These are phyloP conservation scores for Pleuronectes platessa DNA, from an alignment of 2,113 vertebrate genomes.

Conservation along the genomic window DNA sequence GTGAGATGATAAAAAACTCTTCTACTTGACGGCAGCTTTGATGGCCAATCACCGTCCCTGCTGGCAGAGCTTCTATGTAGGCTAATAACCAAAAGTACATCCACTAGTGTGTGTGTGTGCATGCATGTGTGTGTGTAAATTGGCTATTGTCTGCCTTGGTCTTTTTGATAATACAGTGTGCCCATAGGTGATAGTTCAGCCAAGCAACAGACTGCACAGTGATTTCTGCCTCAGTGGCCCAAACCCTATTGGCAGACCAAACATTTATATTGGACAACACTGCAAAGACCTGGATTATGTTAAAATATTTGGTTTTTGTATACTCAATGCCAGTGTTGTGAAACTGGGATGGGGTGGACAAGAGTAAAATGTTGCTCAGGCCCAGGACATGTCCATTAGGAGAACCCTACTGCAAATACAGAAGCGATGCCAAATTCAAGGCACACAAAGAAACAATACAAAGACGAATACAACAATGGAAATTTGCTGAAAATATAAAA, in stretches of 20 bases:
- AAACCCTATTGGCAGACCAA: slow-evolving; percentile 27
- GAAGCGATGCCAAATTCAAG: neutral
- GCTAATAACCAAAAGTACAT: slow-evolving; percentile 8
- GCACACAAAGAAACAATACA: neutral
- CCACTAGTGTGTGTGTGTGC: neutral
- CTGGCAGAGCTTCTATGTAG: neutral
- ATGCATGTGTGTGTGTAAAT: slow-evolving; percentile 4
- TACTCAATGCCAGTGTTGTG: neutral
- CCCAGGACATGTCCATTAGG: neutral
- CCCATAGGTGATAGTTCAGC: slow-evolving; percentile 33
- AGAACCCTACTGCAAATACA: neutral
- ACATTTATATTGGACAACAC: slow-evolving; percentile 8
- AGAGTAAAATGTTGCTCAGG: neutral
- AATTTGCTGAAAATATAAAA: neutral
- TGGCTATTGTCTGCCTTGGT: slow-evolving; percentile 1
- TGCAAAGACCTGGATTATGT: slow-evolving; percentile 7
- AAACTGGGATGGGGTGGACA: neutral
- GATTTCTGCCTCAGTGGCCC: slow-evolving; percentile 22
- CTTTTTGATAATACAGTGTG: slow-evolving; percentile 21
- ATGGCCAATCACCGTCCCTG: neutral
- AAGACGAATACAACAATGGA: too few relatives aligned
- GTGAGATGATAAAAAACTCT: slow-evolving; percentile 7
- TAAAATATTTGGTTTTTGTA: neutral
- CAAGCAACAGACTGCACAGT: slow-evolving; percentile 11
- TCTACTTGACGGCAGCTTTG: slow-evolving; percentile 8